Base-by-base conservation (phyloP, 1,140 invertebrate species). In the Eriosoma lanigerum region DNA sequence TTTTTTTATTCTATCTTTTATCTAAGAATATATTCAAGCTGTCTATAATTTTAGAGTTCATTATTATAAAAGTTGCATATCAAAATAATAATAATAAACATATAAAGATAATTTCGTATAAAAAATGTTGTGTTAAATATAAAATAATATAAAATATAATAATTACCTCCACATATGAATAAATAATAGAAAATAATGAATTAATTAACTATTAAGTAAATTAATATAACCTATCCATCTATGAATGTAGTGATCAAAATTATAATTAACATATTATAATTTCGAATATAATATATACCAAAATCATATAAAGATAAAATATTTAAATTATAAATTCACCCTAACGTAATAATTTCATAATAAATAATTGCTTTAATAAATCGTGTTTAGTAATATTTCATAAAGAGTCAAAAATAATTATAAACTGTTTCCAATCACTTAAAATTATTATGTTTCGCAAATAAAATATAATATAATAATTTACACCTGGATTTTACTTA, bases 21-120 rank as follows among this genome's bases (percentile, higher is more conserved):
- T 46, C 19, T 64, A 46, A 24, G 15, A 4, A 46, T 46, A 46
- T 15, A 24, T 46, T 44, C 13, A 15, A 68, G 46, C 44, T 68
- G 64, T 68, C 64, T 46, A 68, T 68, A 46, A 38, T 46, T 68
- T 68, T 46, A 46, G n/a, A 68, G n/a, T 68, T 68, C n/a, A 68
- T 24, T 68, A 24, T n/a, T 24, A 46, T 21, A 68, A 24, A 68
- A 13, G 5, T 6, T 21, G n/a, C 9, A n/a, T 56, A 21, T 8
- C n/a, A 56, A 56, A 52, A 19, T 17, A 50, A 13, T 60, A n/a
- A n/a, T n/a, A n/a, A n/a, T n/a, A n/a, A n/a, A n/a, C n/a, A n/a
- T n/a, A n/a, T n/a, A n/a, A n/a, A n/a, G n/a, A n/a, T n/a, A n/a
- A n/a, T 60, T 60, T 32, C 38, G n/a, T 38, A n/a, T n/a, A 6